Evolutionary conservation across 1,140 invertebrate genomes (phyloP), one percentile per base, ranked within the genome.

Genomic region (Drosophila lowei): DNA sequence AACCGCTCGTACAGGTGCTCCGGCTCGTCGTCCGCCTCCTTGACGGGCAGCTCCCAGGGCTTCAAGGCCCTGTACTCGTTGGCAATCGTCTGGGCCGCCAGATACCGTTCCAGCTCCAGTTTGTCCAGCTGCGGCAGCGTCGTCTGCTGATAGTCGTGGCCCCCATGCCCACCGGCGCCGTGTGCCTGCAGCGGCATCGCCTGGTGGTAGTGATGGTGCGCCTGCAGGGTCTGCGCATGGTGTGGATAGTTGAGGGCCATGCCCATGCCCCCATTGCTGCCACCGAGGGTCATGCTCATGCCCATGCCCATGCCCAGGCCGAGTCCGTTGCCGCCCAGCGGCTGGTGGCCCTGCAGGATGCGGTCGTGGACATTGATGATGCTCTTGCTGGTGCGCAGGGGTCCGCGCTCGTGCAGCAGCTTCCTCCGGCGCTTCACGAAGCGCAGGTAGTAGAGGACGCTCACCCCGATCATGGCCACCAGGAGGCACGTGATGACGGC

Each of bases 1-100:
- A 91, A 91, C 28, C 90, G 90, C 60, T 91, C 91, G 61, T 91
- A 91, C 6, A 91, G 71, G 57, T 91, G 91, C 50, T 91, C 91
- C 15, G 90, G 90, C 53, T 91, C 91, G 21, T 91, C 90, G 50
- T 80, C 77, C 15, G 79, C 78, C 59, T 91, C 85, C 65, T 91
- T 91, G 1, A 90, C 78, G 41, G 90, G 85, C 71, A 91, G 58
- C 41, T 91, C 91, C 91, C 91, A 91, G 3, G 89, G 91, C 57
- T 91, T 91, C 11, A 91, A 68, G 0, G 91, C 91, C 34, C 90
- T 55, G 44, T 91, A 91, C 59, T 91, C 91, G 49, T 91, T 91
- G 48, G 85, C 81, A 21, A 91, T 91, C 2, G 68, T 77, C 73
- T 91, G 91, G 52, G 90, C 90, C 3, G 91, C 85, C 55, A 91